Evolutionary conservation across 2,888 invertebrate genomes (phyloP), one percentile per base, ranked within the genome.

Genomic region (Tetragonisca angustula): DNA sequence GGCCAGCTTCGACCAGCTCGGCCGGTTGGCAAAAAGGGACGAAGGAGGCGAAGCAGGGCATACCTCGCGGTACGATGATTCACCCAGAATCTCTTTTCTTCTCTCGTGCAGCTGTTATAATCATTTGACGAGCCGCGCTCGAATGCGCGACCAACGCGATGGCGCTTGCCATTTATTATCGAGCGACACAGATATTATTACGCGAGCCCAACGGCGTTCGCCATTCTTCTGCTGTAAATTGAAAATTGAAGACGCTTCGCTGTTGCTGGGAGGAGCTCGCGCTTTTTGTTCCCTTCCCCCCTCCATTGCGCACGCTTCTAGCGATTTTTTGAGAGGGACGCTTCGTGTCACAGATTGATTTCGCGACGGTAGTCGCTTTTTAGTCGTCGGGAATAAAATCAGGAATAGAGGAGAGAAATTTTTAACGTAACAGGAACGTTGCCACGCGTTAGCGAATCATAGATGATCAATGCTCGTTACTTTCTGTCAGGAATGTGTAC

Each of bases 41-140:
- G 54, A 64, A 52, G 52, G 19, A 52, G 52, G 32, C 74, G 65
- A 71, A 59, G 59, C 75, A 62, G 76, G 68, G 81, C 83, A 81
- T 81, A 56, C 68, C 9, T 43, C 83, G 49, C 50, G 43, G 68
- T 27, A 5, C 32, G 83, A 79, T 81, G 81, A 83, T 76, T 81
- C 83, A 81, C 62, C 43, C 21, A n/a, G 64, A n/a, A 4, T n/a
- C 43, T 43, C 68, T 76, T 75, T 62, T 75, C 68, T 62, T 76
- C 69, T 54, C 62, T 49, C 68, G 52, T 43, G 9, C 43, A 9
- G 43, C 43, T 43, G 64, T 62, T 43, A 62, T 64, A 43, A 69
- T 76, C 76, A 62, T 70, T 62, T 52, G 70, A 70, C 69, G 69
- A 68, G 49, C 27, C 68, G 24, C 36, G 70, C 54, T 56, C 32